phyloP scores from a whole-genome alignment of 2,888 invertebrate species.

The Diogma glabrata region DNA sequence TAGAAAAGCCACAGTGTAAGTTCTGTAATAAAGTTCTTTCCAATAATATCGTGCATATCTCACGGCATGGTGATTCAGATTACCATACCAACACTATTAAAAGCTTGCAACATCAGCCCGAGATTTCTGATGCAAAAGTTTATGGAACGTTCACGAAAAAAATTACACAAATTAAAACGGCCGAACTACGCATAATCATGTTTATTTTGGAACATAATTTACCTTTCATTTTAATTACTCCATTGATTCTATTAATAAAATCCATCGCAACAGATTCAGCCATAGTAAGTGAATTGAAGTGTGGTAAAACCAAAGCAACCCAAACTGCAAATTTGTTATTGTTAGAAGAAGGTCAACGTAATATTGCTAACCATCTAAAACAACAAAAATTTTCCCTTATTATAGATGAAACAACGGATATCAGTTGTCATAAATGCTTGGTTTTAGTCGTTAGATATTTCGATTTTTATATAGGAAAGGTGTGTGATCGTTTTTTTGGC shows the following conservation, averaged over 20 bases:
- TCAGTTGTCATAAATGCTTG: constrained; percentile 11
- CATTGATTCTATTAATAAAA: not conserved
- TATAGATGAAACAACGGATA: constrained; percentile 13
- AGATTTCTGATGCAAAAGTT: not conserved
- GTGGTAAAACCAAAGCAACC: not conserved
- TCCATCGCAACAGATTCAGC: not conserved
- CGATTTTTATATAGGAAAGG: not conserved
- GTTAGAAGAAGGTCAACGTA: not conserved
- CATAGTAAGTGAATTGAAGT: not conserved
- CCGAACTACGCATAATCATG: not conserved
- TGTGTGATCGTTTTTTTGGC: not conserved
- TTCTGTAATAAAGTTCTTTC: too few relatives aligned
- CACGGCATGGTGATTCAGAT: not conserved
- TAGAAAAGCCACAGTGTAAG: too few relatives aligned
- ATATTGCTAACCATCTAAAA: not conserved
- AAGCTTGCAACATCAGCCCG: not conserved
- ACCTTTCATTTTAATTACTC: not conserved
- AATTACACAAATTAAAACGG: not conserved
- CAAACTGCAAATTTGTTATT: not conserved
- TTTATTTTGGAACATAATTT: not conserved
- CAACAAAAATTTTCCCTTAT: not conserved
- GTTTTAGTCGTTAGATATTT: constrained; percentile 11
- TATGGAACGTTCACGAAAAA: not conserved
- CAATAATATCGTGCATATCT: too few relatives aligned
- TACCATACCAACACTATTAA: not conserved